These are phyloP conservation scores for Mythimna impura DNA, from an alignment of 2,888 invertebrate species.

Conservation along the genomic window DNA sequence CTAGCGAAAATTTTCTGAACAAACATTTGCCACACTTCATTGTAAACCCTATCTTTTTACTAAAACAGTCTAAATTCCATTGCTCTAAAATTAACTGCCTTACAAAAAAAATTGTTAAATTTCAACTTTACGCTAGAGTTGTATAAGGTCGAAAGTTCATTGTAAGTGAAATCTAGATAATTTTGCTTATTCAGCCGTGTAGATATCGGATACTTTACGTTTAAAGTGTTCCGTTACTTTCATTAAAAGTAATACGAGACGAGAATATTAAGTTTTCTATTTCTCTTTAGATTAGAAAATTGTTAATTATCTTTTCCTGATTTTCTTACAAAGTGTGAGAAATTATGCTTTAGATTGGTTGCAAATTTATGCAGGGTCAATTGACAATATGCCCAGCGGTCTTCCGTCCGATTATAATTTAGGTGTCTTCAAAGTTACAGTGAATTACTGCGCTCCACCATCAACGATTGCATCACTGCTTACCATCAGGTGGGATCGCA, in stretches of 20 bases:
- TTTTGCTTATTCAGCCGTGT: constrained; percentile 34
- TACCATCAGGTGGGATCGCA: too few relatives aligned
- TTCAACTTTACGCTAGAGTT: fast-evolving
- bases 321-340: neutral
- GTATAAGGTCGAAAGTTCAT: constrained; percentile 26
- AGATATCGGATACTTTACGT: constrained; percentile 49
- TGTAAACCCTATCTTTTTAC: neutral
- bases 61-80: neutral
- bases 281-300: constrained; percentile 39
- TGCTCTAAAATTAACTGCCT: neutral
- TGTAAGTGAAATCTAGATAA: neutral
- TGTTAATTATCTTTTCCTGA: neutral
- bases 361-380: too few relatives aligned
- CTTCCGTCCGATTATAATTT: too few relatives aligned
- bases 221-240: constrained; percentile 56
- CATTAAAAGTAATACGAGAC: constrained; percentile 48
- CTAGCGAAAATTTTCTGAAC: constrained; percentile 12
- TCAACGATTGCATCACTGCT: too few relatives aligned
- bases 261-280: constrained; percentile 21
- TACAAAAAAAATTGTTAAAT: neutral
- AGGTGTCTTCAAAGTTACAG: too few relatives aligned
- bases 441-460: too few relatives aligned
- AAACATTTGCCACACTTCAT: neutral
- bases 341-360: neutral
- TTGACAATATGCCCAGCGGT: too few relatives aligned